These are phyloP conservation scores for Aphelinus atriplicis DNA, from an alignment of 1,140 invertebrate species.

Conservation along the genomic window DNA sequence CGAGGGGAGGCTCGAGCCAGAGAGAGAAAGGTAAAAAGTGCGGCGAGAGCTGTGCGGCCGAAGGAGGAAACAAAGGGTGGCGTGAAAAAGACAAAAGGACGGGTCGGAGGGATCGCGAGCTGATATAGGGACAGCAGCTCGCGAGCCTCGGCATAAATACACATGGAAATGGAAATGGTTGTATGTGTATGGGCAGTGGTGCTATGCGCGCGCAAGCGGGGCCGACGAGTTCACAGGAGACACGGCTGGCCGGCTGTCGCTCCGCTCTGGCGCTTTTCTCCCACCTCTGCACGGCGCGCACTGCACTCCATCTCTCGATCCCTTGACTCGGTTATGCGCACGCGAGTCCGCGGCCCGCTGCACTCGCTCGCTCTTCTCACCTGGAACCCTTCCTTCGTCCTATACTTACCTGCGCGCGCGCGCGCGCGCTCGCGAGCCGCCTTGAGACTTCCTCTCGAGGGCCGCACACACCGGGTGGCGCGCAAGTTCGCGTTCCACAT, in stretches of 20 bases:
- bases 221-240: constrained; percentile 53
- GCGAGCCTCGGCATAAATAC: constrained; percentile 45
- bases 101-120: neutral
- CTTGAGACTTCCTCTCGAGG: neutral
- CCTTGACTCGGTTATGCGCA: too few species aligned
- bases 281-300: constrained; percentile 36
- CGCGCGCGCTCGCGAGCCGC: neutral
- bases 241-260: constrained; percentile 57
- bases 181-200: too few species aligned
- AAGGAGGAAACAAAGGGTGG: constrained; percentile 20
- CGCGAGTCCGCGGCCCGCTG: neutral
- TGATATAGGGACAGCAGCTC: too few species aligned
- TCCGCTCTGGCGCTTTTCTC: constrained; percentile 56
- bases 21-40: too few species aligned
- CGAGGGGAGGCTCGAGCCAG: too few species aligned
- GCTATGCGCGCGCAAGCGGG: neutral
- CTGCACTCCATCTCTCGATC: too few species aligned
- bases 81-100: constrained; percentile 35
- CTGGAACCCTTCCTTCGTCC: constrained; percentile 43
- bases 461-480: too few species aligned
- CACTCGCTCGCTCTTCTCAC: constrained; percentile 24
- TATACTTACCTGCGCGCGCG: constrained; percentile 11
- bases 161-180: constrained; percentile 50
- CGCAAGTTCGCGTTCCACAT: too few species aligned
- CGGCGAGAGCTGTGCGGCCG: too few species aligned